These are phyloP conservation scores for Eulemur macaco DNA, from an alignment of 2,113 vertebrate species.

Conservation along the genomic window DNA sequence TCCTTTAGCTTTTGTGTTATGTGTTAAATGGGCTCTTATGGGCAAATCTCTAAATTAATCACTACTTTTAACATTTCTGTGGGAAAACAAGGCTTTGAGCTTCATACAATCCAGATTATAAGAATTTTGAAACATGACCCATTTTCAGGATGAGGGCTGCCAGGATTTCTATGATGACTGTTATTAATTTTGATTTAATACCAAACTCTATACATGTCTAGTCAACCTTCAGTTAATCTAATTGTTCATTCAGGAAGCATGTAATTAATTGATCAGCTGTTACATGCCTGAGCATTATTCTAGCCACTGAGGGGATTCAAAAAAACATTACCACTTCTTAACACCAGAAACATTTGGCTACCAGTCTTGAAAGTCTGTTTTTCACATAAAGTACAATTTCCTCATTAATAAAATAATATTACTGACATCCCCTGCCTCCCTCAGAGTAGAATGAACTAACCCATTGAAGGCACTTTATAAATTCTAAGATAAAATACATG, in stretches of 20 bases:
- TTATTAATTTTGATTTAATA: conserved; percentile 51
- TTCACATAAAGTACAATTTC: background rate
- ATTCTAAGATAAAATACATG: background rate
- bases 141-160: background rate
- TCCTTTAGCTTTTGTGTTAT: conserved; percentile 18
- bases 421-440: background rate
- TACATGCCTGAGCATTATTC: background rate
- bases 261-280: conserved; percentile 57
- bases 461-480: background rate
- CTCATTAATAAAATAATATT: background rate
- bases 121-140: background rate
- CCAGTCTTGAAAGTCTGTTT: background rate
- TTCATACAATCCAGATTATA: background rate
- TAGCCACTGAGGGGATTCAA: background rate
- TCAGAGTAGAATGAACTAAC: background rate
- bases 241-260: conserved; percentile 42
- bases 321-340: background rate
- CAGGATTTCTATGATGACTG: background rate
- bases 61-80: background rate
- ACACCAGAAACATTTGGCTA: background rate
- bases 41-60: conserved; percentile 24
- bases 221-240: conserved; percentile 54
- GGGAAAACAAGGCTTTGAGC: background rate
- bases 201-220: background rate
- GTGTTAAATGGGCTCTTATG: background rate